Conservation (phyloP, 2,113 vertebrate genomes). For the Saimiri boliviensis region DNA sequence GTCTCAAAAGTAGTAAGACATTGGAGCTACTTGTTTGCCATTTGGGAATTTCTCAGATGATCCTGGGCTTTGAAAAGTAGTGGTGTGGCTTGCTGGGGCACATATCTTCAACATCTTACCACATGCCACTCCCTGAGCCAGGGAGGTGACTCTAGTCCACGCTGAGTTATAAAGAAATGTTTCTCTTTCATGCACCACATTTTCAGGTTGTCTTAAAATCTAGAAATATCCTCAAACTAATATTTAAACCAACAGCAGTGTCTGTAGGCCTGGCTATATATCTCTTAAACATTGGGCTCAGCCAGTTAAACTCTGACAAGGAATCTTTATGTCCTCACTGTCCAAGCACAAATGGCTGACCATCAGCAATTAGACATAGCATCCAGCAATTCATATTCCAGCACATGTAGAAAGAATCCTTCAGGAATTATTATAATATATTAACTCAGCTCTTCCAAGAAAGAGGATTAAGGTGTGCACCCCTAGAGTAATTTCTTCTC, state of each 20-base stretch:
- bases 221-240: not conserved
- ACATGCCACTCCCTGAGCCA: not conserved
- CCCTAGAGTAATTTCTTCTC: not conserved
- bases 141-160: not conserved
- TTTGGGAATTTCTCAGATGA: not conserved
- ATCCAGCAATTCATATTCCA: not conserved
- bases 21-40: not conserved
- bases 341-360: not conserved
- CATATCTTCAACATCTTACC: not conserved
- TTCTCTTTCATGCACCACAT: not conserved
- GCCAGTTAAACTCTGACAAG: not conserved
- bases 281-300: not conserved
- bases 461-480: not conserved
- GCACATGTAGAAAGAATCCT: not conserved
- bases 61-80: not conserved
- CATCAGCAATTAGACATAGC: not conserved
- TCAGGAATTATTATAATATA: not conserved
- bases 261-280: not conserved
- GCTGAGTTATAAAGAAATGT: not conserved
- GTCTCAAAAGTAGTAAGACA: not conserved
- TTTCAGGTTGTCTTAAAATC: not conserved
- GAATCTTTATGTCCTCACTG: not conserved
- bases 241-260: not conserved
- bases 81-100: not conserved
- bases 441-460: not conserved